Evolutionary conservation across 2,113 vertebrate genomes (phyloP).

Genomic region (Mustela nigripes): DNA sequence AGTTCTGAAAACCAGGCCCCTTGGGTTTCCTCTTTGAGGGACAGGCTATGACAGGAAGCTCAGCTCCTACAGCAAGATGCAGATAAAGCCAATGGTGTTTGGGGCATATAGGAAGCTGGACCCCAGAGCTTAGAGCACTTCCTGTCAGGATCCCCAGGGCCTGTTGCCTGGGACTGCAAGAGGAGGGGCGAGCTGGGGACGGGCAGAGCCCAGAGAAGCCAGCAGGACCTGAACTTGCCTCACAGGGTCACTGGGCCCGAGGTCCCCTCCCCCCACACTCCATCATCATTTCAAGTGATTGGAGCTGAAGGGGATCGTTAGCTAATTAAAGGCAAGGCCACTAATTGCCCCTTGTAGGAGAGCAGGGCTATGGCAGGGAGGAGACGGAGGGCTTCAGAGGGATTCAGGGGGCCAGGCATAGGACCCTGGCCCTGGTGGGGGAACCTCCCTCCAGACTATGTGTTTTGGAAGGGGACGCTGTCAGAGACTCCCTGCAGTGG

Average conservation of each 20-base stretch:
- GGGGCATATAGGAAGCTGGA: too few relatives aligned
- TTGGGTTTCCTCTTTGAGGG: background rate
- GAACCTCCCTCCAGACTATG: background rate
- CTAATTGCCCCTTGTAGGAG: conserved; percentile 75
- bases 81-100: background rate
- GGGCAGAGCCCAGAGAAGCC: background rate
- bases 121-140: background rate
- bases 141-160: background rate
- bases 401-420: background rate
- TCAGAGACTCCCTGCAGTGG: background rate
- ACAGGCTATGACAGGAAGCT: background rate
- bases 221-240: background rate
- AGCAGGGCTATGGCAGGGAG: background rate
- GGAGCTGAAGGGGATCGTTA: conserved; percentile 71
- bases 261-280: conserved; percentile 47
- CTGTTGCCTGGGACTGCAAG: background rate
- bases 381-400: background rate
- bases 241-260: background rate
- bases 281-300: conserved; percentile 75
- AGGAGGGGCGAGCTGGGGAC: background rate
- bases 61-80: background rate
- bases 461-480: accelerated
- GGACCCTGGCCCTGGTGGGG: background rate
- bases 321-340: conserved; percentile 78
- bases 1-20: background rate